Percentiles rank a stretch among this genome's conserved stretches.
Conservation (phyloP, 2,113 vertebrate genomes). For the Kryptolebias marmoratus region DNA sequence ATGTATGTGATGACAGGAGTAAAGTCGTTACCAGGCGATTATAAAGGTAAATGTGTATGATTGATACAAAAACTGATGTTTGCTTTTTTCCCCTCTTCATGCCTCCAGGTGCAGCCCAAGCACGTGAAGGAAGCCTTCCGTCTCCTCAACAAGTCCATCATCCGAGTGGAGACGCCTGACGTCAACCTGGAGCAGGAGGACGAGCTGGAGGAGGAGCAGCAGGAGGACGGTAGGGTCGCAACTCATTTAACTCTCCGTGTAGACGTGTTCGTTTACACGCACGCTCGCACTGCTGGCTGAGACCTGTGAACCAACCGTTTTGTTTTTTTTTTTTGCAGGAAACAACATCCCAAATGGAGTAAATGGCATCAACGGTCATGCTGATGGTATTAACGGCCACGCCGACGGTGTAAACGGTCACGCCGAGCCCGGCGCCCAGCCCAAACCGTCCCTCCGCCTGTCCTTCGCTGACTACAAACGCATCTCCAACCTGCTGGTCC, state of each 20-base stretch:
- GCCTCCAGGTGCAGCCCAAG: conserved; percentile 92
- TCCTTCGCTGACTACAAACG: conserved; percentile 92
- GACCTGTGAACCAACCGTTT: neutral
- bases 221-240: conserved; percentile 76
- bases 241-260: neutral
- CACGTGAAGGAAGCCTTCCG: conserved; percentile 99
- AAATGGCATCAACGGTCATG: conserved; percentile 75
- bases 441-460: conserved; percentile 87
- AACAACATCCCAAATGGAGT: conserved; percentile 82
- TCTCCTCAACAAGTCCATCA: conserved; percentile 97
- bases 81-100: neutral
- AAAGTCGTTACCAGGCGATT: too few relatives aligned
- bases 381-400: conserved; percentile 69
- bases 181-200: conserved; percentile 96
- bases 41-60: neutral
- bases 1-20: too few relatives aligned
- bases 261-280: neutral
- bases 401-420: conserved; percentile 80
- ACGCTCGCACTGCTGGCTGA: neutral
- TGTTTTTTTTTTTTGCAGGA: conserved; percentile 67
- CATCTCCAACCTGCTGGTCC: conserved; percentile 94
- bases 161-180: conserved; percentile 97
- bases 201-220: conserved; percentile 80
- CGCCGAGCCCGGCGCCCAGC: conserved; percentile 64
- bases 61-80: neutral